Conservation (phyloP, 2,113 vertebrate genomes). For the Jaculus jaculus region DNA sequence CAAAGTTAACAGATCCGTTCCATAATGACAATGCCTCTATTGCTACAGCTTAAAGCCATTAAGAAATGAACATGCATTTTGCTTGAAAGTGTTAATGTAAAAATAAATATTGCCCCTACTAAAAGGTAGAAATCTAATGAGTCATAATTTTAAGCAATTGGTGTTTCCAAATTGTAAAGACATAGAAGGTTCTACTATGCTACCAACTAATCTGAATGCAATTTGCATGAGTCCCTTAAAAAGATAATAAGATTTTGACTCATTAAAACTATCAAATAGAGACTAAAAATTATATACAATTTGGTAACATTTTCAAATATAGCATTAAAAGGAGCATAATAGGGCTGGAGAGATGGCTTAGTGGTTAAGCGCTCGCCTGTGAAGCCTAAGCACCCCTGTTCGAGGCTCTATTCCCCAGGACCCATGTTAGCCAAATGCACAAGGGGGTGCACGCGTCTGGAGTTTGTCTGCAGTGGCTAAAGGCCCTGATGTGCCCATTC, state of each 20-base stretch:
- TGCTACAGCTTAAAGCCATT: neutral
- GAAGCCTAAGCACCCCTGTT: too few species aligned
- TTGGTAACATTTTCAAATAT: conserved; percentile 43
- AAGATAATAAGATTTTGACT: conserved; percentile 20
- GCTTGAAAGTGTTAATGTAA: conserved; percentile 1
- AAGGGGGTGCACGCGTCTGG: too few species aligned
- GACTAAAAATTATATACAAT: conserved; percentile 32
- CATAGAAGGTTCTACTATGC: neutral
- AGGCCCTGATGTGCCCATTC: too few species aligned
- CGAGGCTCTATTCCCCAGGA: too few species aligned
- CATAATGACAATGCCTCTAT: neutral
- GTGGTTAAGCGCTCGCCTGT: too few species aligned
- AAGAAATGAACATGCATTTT: conserved; percentile 3
- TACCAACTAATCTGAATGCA: conserved; percentile 9
- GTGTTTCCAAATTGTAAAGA: neutral
- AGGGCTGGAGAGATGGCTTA: too few species aligned
- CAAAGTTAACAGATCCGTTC: neutral
- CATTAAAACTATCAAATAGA: conserved; percentile 14
- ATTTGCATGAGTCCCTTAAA: neutral
- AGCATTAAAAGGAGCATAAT: conserved; percentile 29
- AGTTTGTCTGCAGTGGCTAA: too few species aligned
- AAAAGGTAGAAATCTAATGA: neutral
- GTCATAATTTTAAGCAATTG: conserved; percentile 6
- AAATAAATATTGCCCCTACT: neutral
- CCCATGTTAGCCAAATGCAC: too few species aligned